Base-by-base conservation (phyloP, 2,113 vertebrate genomes). In the Hippocampus guttulatus region DNA sequence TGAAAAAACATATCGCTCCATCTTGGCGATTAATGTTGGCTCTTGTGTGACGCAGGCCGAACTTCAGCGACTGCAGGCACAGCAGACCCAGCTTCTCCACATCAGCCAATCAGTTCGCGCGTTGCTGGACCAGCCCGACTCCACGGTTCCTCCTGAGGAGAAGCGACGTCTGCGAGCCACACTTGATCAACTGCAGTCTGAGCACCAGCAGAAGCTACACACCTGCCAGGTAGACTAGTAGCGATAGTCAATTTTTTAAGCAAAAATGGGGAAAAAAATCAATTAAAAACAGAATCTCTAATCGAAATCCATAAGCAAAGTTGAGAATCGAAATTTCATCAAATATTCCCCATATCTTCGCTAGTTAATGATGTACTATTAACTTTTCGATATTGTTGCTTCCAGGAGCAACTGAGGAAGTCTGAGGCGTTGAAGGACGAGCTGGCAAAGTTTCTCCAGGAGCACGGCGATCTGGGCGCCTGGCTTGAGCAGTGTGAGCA, bases 401-500 rank as follows among this genome's bases (percentile, higher is more conserved):
- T 92, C 0, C 89, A 98, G 84, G 72, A 84, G 9, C 92, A 81
- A 58, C 87, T 99, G 73, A 95, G 95, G 63, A 92, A 82, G 16
- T 91, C 76, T 0, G 96, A 97, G 69, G 82, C 88, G 9, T 90
- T 98, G 25, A 75, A 90, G 62, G 97, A 99, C 0, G 97, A 98
- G 83, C 87, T 98, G 43, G 89, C 91, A 0, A 98, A 98, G 70
- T 98, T 98, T 85, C 73, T 97, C n/a, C 88, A 90, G 76, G 97
- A 99, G 27, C 93, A 96, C 1, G 84, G 88, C 8, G 89, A 93
- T 79, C 92, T 99, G 15, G 90, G 91, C 15, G 73, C 85, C 61
- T 99, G 97, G 97, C 90, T 99, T 74, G 84, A 92, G 55, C 94
- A 93, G 63, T 95, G 92, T 0, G 96, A 99, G 74, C 88, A 78